These are phyloP conservation scores for Calephelis nemesis DNA, from an alignment of 1,140 invertebrate species.

Conservation along the genomic window DNA sequence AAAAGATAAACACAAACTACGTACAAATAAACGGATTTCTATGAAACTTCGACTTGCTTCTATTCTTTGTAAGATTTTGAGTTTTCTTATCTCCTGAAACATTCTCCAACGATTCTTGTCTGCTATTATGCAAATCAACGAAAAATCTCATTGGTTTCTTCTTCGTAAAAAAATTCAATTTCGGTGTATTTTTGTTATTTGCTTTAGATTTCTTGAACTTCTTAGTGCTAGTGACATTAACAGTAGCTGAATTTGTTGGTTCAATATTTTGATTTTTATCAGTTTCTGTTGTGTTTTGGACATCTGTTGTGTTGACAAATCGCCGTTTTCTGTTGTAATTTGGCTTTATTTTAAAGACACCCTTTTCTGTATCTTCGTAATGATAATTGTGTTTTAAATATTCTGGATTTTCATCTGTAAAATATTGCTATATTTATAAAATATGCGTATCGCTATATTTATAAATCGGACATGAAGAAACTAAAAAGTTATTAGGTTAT, in stretches of 20 bases:
- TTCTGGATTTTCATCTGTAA: constrained; percentile 43
- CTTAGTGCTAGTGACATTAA: background rate
- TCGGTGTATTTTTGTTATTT: background rate
- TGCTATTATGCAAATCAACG: constrained; percentile 1
- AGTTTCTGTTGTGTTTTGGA: too few species aligned
- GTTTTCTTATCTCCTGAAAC: background rate
- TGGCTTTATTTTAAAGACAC: constrained; percentile 28
- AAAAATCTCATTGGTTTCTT: constrained; percentile 13
- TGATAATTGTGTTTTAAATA: constrained; percentile 29
- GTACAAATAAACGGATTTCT: background rate
- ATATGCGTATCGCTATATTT: background rate
- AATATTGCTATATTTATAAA: background rate
- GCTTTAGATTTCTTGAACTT: background rate
- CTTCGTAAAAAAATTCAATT: background rate
- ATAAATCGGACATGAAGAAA: too few species aligned
- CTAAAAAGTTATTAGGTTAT: too few species aligned
- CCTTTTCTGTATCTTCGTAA: constrained; percentile 27
- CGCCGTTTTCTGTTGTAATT: constrained; percentile 40
- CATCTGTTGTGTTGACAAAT: constrained; percentile 40
- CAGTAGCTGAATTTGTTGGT: background rate
- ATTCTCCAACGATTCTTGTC: background rate
- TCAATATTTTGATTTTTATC: too few species aligned
- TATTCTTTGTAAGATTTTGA: background rate
- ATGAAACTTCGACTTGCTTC: background rate
- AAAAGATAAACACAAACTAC: too few species aligned